These are phyloP conservation scores for Epinephelus lanceolatus DNA, from an alignment of 2,113 vertebrate species.

Conservation along the genomic window DNA sequence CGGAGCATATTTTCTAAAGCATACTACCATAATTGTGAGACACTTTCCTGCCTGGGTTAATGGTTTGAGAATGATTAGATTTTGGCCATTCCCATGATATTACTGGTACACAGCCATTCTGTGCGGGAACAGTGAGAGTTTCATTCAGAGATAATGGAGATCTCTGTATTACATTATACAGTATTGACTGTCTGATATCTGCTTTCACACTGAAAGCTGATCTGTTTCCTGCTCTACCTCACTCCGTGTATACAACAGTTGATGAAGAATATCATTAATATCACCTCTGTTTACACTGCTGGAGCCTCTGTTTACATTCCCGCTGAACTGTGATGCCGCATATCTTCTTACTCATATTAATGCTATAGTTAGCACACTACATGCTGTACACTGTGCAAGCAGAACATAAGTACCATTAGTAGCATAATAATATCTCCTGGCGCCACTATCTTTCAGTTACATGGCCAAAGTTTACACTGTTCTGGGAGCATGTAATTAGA, in stretches of 20 bases:
- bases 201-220: background rate
- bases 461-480: background rate
- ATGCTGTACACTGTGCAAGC: background rate
- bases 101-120: background rate
- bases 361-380: background rate
- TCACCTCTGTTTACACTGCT: conserved; percentile 25
- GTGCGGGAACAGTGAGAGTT: background rate
- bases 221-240: conserved; percentile 6
- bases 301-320: conserved; percentile 20
- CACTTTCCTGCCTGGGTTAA: background rate
- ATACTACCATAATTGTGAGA: background rate
- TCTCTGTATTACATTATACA: background rate
- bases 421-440: background rate
- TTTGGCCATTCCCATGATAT: background rate
- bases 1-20: background rate
- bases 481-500: conserved; percentile 18
- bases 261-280: conserved; percentile 1
- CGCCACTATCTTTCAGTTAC: background rate
- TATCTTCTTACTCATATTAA: conserved; percentile 4
- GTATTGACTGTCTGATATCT: background rate
- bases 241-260: background rate
- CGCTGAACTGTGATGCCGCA: conserved; percentile 5
- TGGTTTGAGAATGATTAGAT: background rate
- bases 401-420: background rate
- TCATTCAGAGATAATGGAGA: conserved; percentile 22